Conservation (phyloP, 2,113 vertebrate species). For the Heteronetta atricapilla region DNA sequence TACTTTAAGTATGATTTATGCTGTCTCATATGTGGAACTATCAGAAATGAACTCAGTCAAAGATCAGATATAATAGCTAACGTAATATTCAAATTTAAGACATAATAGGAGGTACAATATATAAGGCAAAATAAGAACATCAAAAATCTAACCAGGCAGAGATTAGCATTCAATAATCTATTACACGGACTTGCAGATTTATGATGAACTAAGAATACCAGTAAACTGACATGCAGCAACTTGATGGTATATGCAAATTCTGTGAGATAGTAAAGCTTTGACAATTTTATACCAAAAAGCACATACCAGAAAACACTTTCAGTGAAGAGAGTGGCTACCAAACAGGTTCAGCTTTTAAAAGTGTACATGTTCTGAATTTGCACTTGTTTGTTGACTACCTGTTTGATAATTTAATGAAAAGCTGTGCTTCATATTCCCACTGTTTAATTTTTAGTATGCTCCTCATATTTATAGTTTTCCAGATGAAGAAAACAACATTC, state of each 20-base stretch:
- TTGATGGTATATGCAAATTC: not conserved
- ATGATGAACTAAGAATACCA: not conserved
- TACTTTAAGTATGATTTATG: no score
- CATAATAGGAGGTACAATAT: not conserved
- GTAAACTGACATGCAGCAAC: not conserved
- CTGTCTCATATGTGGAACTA: not conserved
- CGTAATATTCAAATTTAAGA: not conserved
- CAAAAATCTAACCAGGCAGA: not conserved
- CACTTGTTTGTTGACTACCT: not conserved
- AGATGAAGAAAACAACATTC: not conserved
- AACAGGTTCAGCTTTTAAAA: not conserved
- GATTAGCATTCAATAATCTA: not conserved
- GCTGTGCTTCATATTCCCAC: not conserved
- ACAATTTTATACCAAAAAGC: not conserved
- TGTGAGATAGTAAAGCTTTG: not conserved
- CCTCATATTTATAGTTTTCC: not conserved
- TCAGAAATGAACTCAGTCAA: not conserved
- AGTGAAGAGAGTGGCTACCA: not conserved
- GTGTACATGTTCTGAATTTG: not conserved
- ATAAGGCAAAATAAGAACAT: not conserved
- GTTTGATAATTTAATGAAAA: not conserved
- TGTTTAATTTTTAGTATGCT: not conserved
- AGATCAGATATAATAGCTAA: not conserved
- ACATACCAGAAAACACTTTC: not conserved
- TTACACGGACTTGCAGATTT: not conserved